Conservation (phyloP, 1,140 invertebrate genomes). For the Drosophila parabipectinata region DNA sequence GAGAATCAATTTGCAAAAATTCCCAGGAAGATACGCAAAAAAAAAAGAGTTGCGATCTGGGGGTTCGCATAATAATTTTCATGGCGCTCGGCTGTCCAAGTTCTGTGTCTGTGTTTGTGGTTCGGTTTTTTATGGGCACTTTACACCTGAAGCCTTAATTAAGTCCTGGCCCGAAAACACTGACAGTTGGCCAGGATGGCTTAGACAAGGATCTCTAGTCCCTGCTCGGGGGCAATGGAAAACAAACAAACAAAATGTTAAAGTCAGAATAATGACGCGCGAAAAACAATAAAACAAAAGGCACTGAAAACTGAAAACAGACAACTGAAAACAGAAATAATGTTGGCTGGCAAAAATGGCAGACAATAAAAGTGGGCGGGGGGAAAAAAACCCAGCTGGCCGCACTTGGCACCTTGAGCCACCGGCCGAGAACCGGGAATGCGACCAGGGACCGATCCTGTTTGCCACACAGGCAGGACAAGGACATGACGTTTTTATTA, state of each 20-base stretch:
- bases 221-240: slow-evolving; percentile 17
- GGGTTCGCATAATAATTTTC: slow-evolving; percentile 50
- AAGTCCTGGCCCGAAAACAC: slow-evolving; percentile 52
- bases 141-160: slow-evolving; percentile 76
- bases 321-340: slow-evolving; percentile 37
- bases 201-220: slow-evolving; percentile 25
- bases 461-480: slow-evolving; percentile 64
- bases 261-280: slow-evolving; percentile 77
- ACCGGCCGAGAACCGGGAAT: slow-evolving; percentile 12
- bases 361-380: slow-evolving; percentile 66
- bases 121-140: slow-evolving; percentile 64
- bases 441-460: slow-evolving; percentile 38
- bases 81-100: slow-evolving; percentile 15
- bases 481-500: slow-evolving; percentile 81
- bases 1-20: slow-evolving; percentile 60
- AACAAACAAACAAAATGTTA: slow-evolving; percentile 69
- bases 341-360: slow-evolving; percentile 70
- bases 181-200: slow-evolving; percentile 59
- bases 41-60: slow-evolving; percentile 39
- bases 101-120: slow-evolving; percentile 6
- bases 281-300: slow-evolving; percentile 78
- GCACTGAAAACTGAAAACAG: slow-evolving; percentile 16
- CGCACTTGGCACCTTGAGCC: slow-evolving; percentile 72
- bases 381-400: slow-evolving; percentile 45
- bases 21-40: slow-evolving; percentile 11